Evolutionary conservation across 2,888 invertebrate genomes (phyloP).

Genomic region (Uropetala carovei): DNA sequence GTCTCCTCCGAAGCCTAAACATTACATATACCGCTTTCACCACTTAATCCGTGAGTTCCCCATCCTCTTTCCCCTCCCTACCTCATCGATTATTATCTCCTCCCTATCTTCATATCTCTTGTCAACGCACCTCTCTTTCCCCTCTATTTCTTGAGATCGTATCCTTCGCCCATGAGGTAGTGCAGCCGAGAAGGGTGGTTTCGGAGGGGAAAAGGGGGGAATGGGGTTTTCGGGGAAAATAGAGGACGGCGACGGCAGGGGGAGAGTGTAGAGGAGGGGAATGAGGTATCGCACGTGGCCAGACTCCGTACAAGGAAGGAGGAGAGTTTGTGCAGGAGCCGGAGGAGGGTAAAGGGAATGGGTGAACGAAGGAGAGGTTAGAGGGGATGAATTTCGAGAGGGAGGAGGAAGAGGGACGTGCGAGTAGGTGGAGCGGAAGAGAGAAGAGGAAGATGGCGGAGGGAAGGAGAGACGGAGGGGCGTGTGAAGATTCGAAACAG

Average conservation of each 20-base stretch:
- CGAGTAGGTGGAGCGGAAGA: background rate
- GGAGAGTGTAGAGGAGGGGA: background rate
- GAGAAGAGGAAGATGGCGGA: background rate
- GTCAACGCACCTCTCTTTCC: background rate
- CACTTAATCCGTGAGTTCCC: too few species aligned
- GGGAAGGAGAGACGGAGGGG: background rate
- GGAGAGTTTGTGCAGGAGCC: background rate
- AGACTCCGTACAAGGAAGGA: background rate
- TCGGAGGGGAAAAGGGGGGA: background rate
- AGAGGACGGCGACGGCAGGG: background rate
- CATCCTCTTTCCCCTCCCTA: background rate
- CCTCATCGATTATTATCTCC: background rate
- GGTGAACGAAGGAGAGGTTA: background rate
- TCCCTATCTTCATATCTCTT: background rate
- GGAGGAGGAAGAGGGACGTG: background rate
- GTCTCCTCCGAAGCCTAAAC: too few species aligned
- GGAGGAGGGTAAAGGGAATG: background rate
- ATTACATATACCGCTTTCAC: too few species aligned
- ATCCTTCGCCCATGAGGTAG: background rate
- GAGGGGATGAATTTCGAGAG: background rate
- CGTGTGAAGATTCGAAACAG: conserved; percentile 3
- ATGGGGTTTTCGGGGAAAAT: background rate
- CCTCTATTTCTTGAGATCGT: background rate
- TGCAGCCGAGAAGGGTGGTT: background rate
- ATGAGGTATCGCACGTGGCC: background rate